phyloP scores from a whole-genome alignment of 2,888 invertebrate genomes.

The Drosophila anceps region DNA sequence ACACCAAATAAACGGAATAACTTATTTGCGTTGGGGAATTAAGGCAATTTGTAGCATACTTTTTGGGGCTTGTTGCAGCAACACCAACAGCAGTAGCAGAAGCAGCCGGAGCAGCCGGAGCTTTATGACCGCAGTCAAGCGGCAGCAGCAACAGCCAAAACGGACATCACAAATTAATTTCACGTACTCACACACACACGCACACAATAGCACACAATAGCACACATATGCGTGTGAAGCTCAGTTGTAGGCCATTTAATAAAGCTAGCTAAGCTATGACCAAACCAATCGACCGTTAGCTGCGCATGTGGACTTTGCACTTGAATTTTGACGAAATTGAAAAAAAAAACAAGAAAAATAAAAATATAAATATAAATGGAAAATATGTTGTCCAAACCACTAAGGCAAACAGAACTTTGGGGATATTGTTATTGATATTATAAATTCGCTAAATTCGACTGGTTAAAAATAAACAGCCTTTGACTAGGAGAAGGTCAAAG shows the following conservation, averaged over 20 bases:
- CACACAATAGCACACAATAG: not conserved
- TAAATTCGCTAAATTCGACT: not conserved
- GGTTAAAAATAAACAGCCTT: not conserved
- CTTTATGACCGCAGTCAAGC: slow-evolving; percentile 43
- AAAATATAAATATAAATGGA: not conserved
- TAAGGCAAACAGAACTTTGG: not conserved
- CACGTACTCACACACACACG: slow-evolving; percentile 29
- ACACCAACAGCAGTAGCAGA: slow-evolving; percentile 11
- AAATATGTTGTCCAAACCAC: not conserved
- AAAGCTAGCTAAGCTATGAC: slow-evolving; percentile 14
- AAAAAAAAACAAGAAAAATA: not conserved
- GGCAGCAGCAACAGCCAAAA: slow-evolving; percentile 26
- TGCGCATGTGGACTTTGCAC: not conserved
- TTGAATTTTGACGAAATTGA: not conserved
- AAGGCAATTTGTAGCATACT: slow-evolving; percentile 71
- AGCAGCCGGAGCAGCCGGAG: too few relatives aligned
- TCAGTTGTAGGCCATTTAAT: slow-evolving; percentile 26
- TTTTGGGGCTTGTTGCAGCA: slow-evolving; percentile 44
- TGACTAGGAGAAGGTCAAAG: not conserved
- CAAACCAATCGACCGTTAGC: not conserved
- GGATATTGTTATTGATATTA: not conserved
- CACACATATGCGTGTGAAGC: not conserved
- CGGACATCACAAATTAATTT: slow-evolving; percentile 68
- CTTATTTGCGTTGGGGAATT: slow-evolving; percentile 69
- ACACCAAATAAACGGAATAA: slow-evolving; percentile 67